These are phyloP conservation scores for Amblyopsis rosae DNA, from an alignment of 2,113 vertebrate genomes.

Conservation along the genomic window DNA sequence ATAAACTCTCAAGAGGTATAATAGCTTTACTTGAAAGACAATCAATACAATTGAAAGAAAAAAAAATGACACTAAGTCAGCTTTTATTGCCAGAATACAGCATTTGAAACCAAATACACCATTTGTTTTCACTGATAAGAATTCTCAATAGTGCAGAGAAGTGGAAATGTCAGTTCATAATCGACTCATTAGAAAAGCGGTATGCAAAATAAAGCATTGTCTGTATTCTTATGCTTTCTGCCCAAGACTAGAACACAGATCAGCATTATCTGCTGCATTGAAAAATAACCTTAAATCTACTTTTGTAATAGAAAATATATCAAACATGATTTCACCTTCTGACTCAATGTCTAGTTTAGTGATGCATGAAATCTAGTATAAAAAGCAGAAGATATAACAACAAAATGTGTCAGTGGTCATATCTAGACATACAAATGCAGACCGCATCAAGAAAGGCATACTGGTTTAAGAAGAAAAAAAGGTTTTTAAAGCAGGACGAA, in stretches of 20 bases:
- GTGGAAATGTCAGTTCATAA: conserved; percentile 13
- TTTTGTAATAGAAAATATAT: conserved; percentile 2
- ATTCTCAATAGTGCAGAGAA: conserved; percentile 25
- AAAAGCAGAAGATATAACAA: neutral
- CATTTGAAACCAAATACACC: conserved; percentile 27
- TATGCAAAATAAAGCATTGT: neutral
- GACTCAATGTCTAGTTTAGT: neutral
- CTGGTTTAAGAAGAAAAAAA: neutral
- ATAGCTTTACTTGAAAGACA: neutral
- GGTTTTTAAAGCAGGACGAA: too few species aligned
- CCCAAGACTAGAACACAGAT: too few species aligned
- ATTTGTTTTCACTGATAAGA: conserved; percentile 53
- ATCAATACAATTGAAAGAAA: too few species aligned
- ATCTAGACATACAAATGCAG: conserved; percentile 6
- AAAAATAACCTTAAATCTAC: conserved; percentile 6
- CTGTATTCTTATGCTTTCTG: neutral
- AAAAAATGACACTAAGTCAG: conserved; percentile 9
- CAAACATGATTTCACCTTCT: neutral
- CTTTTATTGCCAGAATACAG: conserved; percentile 45
- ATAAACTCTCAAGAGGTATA: too few species aligned
- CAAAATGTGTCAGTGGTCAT: neutral
- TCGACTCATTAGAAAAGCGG: neutral
- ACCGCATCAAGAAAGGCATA: neutral
- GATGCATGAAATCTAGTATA: conserved; percentile 11
- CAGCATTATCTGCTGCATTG: neutral